Evolutionary conservation across 2,113 vertebrate genomes (phyloP), one percentile per base, ranked within the genome.

Genomic region (Sialia sialis): DNA sequence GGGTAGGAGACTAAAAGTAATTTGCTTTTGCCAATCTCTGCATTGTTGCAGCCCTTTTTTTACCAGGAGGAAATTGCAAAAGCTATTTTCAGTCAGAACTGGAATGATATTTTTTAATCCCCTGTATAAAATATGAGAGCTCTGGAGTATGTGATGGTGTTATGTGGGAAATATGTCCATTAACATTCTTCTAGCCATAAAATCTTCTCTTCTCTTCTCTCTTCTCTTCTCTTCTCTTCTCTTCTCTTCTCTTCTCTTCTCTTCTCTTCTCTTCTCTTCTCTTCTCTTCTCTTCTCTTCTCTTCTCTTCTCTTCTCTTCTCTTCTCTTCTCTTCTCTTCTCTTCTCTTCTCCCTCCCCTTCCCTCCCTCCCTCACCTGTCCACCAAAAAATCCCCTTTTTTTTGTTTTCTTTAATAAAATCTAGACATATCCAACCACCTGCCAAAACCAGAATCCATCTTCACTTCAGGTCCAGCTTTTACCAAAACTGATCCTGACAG

Each of bases 181-280:
- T 76, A 62, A 20, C 6, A 44, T 48, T 41, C 18, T 30, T 46
- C 5, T 69, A 69, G 10, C 2, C 10, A 21, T 46, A 52, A 75
- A n/a, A 32, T 16, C 9, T 23, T 48, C 22, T 48, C 22, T 48
- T 25, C 22, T 48, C 22, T 48, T 46, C 20, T 21, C 20, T 21
- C 4, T 30, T 12, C 4, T 32, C 1, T 1, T 5, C 5, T 22
- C 16, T 3, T 12, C 23, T 13, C 8, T 1, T 15, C 25, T 10
- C 11, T 4, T 21, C 16, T 5, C 14, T 2, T 11, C 34, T 11
- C 6, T 2, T 17, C 29, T 9, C 11, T 4, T 13, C 22, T 5
- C 30, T 2, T 5, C 23, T 25, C 13, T 2, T 6, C 12, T 9
- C 7, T 1, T 6, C 9, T 27, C 8, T 3, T 6, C 7, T 17